Evolutionary conservation across 2,113 vertebrate genomes (phyloP).

Genomic region (Acinonyx jubatus): DNA sequence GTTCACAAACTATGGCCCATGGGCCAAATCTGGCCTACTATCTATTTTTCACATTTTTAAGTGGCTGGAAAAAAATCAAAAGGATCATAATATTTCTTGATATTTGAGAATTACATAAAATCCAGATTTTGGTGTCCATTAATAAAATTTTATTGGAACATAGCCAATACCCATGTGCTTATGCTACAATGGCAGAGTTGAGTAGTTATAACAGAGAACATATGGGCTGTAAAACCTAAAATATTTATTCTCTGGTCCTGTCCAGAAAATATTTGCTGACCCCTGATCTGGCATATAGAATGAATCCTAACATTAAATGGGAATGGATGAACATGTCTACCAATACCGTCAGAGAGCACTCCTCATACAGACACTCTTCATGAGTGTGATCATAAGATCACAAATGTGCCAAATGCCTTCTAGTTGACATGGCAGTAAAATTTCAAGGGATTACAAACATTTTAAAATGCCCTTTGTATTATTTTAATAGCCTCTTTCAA

Average conservation of each 20-base stretch:
- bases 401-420: background rate
- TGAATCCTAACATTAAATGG: background rate
- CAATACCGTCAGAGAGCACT: background rate
- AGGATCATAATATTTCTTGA: background rate
- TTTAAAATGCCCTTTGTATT: background rate
- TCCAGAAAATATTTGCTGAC: background rate
- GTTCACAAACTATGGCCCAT: background rate
- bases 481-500: conserved; percentile 40
- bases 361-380: background rate
- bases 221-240: background rate
- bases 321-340: background rate
- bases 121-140: background rate
- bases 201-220: background rate
- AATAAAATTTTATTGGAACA: background rate
- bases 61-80: background rate
- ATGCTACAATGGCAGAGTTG: background rate
- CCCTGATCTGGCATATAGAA: background rate
- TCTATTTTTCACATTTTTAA: conserved; percentile 15
- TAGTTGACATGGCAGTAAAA: background rate
- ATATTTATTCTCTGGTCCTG: background rate
- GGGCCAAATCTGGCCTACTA: background rate
- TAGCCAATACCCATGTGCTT: background rate
- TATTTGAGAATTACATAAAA: background rate
- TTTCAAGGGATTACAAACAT: conserved; percentile 17
- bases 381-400: background rate